phyloP scores from a whole-genome alignment of 2,113 vertebrate genomes.

The Ceyx melanurus region DNA sequence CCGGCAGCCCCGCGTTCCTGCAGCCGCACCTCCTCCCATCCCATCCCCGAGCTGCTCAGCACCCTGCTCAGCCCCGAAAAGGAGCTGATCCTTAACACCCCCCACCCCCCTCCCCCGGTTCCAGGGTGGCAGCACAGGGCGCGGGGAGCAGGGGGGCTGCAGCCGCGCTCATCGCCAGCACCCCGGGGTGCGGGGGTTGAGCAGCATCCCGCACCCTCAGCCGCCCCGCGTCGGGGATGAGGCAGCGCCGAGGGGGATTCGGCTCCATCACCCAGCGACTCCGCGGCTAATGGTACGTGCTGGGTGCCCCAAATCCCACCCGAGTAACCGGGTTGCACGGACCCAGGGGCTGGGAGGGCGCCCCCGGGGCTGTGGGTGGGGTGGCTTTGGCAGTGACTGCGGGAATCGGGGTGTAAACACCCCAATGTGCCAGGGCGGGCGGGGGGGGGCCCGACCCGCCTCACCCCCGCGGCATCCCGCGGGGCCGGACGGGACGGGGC shows the following conservation, averaged over 20 bases:
- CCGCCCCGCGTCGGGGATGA: not conserved
- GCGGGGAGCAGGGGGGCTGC: not conserved
- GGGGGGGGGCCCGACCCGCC: too few species aligned
- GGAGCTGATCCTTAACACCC: not conserved
- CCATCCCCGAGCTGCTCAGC: not conserved
- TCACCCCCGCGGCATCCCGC: too few species aligned
- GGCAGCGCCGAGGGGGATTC: not conserved
- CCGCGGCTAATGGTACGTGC: not conserved
- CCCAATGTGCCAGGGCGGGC: rapidly evolving
- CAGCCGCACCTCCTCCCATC: not conserved
- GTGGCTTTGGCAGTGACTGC: too few species aligned
- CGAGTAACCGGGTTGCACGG: not conserved
- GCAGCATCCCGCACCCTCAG: not conserved
- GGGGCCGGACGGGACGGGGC: too few species aligned
- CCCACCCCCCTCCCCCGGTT: too few species aligned
- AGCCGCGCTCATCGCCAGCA: not conserved
- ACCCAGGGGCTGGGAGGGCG: not conserved
- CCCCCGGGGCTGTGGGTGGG: too few species aligned
- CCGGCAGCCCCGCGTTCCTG: rapidly evolving
- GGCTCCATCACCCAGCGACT: not conserved
- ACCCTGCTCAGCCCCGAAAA: not conserved
- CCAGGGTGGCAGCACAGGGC: not conserved
- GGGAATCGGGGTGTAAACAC: not conserved
- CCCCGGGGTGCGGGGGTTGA: not conserved
- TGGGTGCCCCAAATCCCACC: not conserved